phyloP scores from a whole-genome alignment of 2,113 vertebrate species.

The Paramormyrops kingsleyae region DNA sequence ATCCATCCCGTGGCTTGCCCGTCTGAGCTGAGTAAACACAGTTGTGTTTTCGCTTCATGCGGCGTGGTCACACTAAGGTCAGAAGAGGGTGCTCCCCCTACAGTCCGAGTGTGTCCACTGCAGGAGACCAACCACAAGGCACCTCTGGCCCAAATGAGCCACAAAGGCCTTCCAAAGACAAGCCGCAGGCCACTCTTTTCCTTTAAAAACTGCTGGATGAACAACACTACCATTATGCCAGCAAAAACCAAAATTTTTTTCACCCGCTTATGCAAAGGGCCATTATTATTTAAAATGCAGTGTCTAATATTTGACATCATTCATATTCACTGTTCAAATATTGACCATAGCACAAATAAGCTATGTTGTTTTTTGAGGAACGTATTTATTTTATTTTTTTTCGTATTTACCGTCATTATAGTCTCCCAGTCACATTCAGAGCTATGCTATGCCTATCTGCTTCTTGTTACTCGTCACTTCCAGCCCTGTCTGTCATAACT shows the following conservation, averaged over 20 bases:
- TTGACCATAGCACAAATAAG: too few relatives aligned
- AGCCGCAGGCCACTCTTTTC: neutral
- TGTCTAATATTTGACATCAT: neutral
- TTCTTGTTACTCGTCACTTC: neutral
- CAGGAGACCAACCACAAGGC: neutral
- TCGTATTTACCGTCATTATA: neutral
- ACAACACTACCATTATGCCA: neutral
- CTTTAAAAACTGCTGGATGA: neutral
- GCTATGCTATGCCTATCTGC: neutral
- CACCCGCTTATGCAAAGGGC: neutral
- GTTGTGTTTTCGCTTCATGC: neutral
- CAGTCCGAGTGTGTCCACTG: neutral
- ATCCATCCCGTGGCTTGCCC: neutral
- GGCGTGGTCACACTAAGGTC: neutral
- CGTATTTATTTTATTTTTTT: neutral
- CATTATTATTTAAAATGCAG: neutral
- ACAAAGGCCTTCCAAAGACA: neutral
- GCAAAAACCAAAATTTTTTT: neutral
- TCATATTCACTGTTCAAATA: neutral
- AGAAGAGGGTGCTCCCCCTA: neutral
- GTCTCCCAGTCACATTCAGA: neutral
- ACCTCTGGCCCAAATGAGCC: neutral
- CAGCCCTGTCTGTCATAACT: conserved; percentile 5
- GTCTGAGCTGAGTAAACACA: neutral
- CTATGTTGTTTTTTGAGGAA: neutral